phyloP scores from a whole-genome alignment of 2,113 vertebrate genomes.

The Zosterops borbonicus region DNA sequence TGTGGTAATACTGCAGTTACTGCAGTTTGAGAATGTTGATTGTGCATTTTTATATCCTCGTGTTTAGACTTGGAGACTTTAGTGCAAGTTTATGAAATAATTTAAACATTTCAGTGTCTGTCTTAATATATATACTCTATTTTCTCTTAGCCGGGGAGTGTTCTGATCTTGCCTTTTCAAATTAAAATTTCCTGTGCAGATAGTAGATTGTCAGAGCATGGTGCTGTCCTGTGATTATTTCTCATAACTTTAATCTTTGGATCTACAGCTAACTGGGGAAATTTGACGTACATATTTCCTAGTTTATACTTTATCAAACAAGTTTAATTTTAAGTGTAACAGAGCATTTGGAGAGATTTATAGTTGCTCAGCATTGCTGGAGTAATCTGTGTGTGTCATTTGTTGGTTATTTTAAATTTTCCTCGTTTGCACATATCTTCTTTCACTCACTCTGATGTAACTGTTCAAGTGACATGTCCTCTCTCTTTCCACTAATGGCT shows the following conservation, averaged over 20 bases:
- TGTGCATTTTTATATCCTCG: background rate
- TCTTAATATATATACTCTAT: background rate
- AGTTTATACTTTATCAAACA: background rate
- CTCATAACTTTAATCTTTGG: background rate
- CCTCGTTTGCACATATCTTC: accelerated
- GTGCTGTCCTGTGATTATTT: background rate
- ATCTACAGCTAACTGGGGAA: background rate
- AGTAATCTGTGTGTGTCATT: background rate
- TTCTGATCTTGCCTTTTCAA: background rate
- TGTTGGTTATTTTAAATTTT: background rate
- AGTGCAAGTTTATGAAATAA: background rate
- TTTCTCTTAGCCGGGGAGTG: background rate
- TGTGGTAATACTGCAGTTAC: background rate
- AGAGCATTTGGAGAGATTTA: background rate
- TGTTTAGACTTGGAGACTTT: background rate
- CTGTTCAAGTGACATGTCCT: background rate
- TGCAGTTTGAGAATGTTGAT: background rate
- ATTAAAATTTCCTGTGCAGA: background rate
- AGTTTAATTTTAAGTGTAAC: background rate
- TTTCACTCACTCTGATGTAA: accelerated
- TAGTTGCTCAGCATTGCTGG: background rate
- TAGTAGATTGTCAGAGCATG: background rate
- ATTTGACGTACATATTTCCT: background rate
- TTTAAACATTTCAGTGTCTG: background rate
- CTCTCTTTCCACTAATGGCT: background rate